phyloP scores from a whole-genome alignment of 2,113 vertebrate species.

The Eublepharis macularius region DNA sequence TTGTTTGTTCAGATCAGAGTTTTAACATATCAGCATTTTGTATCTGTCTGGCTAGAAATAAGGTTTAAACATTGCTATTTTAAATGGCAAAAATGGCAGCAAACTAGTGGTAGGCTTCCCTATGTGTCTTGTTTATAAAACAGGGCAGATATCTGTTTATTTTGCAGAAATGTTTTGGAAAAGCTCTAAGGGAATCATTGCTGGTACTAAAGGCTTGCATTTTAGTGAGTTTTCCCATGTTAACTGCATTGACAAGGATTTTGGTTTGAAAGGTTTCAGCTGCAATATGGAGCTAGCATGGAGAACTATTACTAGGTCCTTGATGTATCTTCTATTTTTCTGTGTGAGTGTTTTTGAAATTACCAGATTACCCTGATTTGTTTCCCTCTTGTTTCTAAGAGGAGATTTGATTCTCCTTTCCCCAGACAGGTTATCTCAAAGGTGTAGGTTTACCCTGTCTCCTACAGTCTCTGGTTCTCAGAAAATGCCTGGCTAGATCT shows the following conservation, averaged over 20 bases:
- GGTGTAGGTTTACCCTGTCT: too few species aligned
- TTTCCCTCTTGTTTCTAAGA: too few species aligned
- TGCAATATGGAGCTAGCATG: background rate
- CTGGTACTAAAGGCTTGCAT: background rate
- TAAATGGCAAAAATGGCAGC: background rate
- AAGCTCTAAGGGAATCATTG: too few species aligned
- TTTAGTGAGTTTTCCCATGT: background rate
- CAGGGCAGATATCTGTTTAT: background rate
- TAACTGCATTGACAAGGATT: background rate
- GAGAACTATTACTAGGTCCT: background rate
- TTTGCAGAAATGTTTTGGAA: background rate
- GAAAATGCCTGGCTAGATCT: too few species aligned
- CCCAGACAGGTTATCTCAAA: too few species aligned
- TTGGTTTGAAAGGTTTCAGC: background rate
- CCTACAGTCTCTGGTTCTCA: too few species aligned
- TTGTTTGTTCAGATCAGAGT: conserved; percentile 12
- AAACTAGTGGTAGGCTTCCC: background rate
- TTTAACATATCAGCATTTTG: conserved; percentile 23
- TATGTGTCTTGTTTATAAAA: background rate
- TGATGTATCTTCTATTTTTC: background rate
- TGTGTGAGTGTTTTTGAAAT: background rate
- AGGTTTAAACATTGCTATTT: background rate
- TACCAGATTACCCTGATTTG: background rate
- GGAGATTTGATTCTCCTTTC: too few species aligned
- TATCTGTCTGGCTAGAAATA: background rate